Evolutionary conservation across 2,888 invertebrate species (phyloP), one percentile per base, ranked within the genome.

Genomic region (Mythimna loreyi): DNA sequence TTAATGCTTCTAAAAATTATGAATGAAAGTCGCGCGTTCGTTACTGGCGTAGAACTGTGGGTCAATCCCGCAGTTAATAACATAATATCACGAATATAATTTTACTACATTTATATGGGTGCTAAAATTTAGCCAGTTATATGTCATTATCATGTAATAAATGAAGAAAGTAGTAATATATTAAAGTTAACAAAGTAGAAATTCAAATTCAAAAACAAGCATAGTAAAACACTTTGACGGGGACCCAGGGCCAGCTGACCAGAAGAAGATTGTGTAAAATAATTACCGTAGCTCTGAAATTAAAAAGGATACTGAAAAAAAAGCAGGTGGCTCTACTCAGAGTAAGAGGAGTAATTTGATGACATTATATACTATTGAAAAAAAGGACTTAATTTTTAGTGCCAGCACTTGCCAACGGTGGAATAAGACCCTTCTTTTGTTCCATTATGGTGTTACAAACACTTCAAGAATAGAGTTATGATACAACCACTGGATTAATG

Each of bases 401-500:
- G 7, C 4, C 2, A 70, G 7, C 28, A 5, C 9, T 33, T 4
- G 23, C 43, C 1, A 25, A 21, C 19, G 21, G 2, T 13, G 4
- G 16, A 16, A 40, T 40, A 2, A 6, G 19, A 13, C n/a, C 19
- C 13, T 2, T 7, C 19, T 6, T 33, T 59, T 59, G 25, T 59
- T 33, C 49, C 23, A 1, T 1, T 19, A 19, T 13, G 19, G 21
- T 25, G 4, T 13, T 16, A 52, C 2, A 71, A 60, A 45, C 43
- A 56, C 11, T 11, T 11, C 5, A 25, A 40, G n/a, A 70, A 73
- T 64, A 73, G 49, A 33, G 21, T 64, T 64, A 49, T 49, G 25
- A 19, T 9, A 21, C 1, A 47, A 4, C 33, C 25, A 30, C 19
- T 45, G 23, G 23, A 11, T 23, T 8, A 28, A 16, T 72, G 43